Evolutionary conservation across 2,797 vertebrate genomes (phyloP).

Genomic region (Myotis planiceps): DNA sequence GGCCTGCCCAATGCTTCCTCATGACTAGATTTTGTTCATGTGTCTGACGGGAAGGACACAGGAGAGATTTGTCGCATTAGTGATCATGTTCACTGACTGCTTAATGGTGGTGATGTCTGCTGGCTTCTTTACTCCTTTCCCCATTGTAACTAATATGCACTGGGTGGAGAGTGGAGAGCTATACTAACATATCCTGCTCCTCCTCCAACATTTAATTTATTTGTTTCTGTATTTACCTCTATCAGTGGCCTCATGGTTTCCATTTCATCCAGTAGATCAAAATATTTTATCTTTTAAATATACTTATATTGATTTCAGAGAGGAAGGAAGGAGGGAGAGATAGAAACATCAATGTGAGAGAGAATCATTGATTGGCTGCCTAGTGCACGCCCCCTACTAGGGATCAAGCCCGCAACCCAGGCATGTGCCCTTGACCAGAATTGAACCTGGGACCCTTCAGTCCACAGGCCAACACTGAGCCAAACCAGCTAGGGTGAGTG

Average conservation of each 20-base stretch:
- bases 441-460: no score
- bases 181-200: background rate
- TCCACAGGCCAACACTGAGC: no score
- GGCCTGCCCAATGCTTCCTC: background rate
- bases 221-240: background rate
- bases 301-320: no score
- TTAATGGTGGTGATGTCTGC: background rate
- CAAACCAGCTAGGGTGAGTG: no score
- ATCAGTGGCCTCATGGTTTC: accelerated
- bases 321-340: no score
- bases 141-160: no score
- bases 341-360: no score
- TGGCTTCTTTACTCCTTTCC: background rate
- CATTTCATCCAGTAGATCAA: background rate
- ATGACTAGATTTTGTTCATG: accelerated
- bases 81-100: accelerated
- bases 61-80: background rate
- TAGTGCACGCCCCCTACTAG: no score
- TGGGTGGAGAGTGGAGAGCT: background rate
- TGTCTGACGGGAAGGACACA: background rate
- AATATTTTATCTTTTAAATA: background rate
- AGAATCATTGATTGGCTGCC: no score
- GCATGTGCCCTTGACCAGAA: no score
- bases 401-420: no score
- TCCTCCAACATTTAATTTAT: no score